Conservation (phyloP, 1,140 invertebrate genomes). For the Homalodisca vitripennis region DNA sequence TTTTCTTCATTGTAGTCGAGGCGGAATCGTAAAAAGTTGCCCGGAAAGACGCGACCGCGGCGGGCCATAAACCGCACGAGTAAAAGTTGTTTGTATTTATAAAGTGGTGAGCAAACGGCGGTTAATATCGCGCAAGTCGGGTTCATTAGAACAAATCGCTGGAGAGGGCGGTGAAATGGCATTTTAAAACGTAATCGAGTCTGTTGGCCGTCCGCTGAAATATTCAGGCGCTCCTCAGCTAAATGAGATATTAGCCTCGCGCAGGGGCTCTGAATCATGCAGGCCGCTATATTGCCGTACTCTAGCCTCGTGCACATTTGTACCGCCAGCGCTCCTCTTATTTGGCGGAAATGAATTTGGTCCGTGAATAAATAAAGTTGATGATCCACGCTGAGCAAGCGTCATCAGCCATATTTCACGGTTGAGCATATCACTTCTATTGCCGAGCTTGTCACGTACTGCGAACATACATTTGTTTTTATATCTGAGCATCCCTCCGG, state of each 20-base stretch:
- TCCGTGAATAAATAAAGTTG: conserved; percentile 25
- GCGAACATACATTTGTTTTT: background rate
- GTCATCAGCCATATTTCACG: conserved; percentile 20
- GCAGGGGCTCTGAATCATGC: conserved; percentile 20
- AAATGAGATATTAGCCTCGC: conserved; percentile 33
- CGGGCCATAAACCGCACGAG: background rate
- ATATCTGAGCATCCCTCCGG: background rate
- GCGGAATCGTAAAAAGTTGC: conserved; percentile 15
- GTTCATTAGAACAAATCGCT: conserved; percentile 31
- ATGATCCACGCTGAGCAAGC: conserved; percentile 1
- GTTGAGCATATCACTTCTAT: background rate
- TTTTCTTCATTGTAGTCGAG: conserved; percentile 13
- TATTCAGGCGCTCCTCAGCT: conserved; percentile 24
- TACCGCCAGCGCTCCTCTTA: background rate
- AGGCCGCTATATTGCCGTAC: background rate
- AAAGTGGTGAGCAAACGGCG: too few relatives aligned
- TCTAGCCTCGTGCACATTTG: background rate
- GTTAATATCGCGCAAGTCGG: conserved; percentile 10
- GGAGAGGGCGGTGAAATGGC: conserved; percentile 30
- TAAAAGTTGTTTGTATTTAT: conserved; percentile 24
- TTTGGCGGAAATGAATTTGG: conserved; percentile 20
- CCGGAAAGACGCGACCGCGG: background rate
- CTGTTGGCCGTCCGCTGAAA: conserved; percentile 22
- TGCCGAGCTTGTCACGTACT: background rate
- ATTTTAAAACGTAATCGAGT: conserved; percentile 33